These are phyloP conservation scores for Mycteria americana DNA, from an alignment of 2,797 vertebrate genomes.

Conservation along the genomic window DNA sequence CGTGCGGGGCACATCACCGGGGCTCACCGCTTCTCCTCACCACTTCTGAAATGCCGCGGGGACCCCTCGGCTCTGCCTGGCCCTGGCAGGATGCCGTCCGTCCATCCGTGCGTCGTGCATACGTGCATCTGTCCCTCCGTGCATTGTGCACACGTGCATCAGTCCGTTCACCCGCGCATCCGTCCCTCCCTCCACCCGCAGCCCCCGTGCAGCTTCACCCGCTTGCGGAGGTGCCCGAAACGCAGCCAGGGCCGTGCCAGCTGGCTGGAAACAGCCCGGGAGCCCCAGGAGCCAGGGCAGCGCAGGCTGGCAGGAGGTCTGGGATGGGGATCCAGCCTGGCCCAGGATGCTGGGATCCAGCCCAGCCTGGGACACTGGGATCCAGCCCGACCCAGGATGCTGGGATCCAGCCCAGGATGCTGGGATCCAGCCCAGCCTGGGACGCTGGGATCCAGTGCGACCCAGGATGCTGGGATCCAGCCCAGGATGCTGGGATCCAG, in stretches of 20 bases:
- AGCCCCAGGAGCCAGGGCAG: not conserved
- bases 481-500: not conserved
- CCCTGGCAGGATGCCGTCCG: not conserved
- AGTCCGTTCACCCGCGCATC: not conserved
- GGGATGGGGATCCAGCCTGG: not conserved
- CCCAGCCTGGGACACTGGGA: not conserved
- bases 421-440: not conserved
- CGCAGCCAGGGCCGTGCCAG: not conserved
- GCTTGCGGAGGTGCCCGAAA: not conserved
- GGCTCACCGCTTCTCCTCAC: not conserved
- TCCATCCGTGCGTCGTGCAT: not conserved
- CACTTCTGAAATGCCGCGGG: not conserved
- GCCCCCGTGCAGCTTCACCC: not conserved
- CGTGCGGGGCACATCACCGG: rapidly evolving
- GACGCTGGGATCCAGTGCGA: not conserved
- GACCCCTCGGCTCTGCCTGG: not conserved
- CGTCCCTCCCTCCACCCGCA: not conserved
- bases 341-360: not conserved
- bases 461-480: not conserved
- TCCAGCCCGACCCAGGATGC: not conserved
- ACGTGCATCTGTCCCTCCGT: not conserved
- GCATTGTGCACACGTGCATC: not conserved
- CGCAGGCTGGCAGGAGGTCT: not conserved
- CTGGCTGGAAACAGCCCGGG: not conserved
- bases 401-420: not conserved